Conservation (phyloP, 64 coral and sea anemone genomes). For the Pocillopora verrucosa region DNA sequence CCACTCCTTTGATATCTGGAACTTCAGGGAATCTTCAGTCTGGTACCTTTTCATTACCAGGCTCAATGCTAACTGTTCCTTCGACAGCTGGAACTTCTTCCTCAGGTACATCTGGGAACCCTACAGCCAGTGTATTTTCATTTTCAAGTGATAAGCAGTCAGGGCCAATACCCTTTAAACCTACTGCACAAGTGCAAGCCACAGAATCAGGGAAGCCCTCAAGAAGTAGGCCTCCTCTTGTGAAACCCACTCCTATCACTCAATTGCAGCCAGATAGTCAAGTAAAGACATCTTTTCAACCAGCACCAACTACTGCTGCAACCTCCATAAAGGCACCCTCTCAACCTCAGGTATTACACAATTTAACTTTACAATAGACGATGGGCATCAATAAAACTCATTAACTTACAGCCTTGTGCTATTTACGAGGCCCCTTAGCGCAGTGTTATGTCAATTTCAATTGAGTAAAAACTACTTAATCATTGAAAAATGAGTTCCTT, state of each 20-base stretch:
- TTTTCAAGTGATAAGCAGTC: background rate
- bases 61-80: background rate
- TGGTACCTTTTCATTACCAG: no score
- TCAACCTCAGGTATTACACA: background rate
- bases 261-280: background rate
- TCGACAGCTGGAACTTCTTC: no score
- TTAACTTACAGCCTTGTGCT: no score
- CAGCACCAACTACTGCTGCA: background rate
- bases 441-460: no score
- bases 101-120: background rate
- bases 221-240: background rate
- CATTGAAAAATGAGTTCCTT: no score
- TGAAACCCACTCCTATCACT: conserved; percentile 17
- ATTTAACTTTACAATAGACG: no score
- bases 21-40: background rate
- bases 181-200: background rate
- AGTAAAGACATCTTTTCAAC: background rate
- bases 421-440: no score
- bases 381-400: no score
- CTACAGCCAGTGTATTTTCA: background rate
- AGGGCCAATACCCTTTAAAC: background rate
- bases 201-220: background rate
- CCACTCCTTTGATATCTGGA: background rate
- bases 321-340: background rate
- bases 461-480: no score